Conservation (phyloP, 2,888 invertebrate species). For the Clistopyga incitator region DNA sequence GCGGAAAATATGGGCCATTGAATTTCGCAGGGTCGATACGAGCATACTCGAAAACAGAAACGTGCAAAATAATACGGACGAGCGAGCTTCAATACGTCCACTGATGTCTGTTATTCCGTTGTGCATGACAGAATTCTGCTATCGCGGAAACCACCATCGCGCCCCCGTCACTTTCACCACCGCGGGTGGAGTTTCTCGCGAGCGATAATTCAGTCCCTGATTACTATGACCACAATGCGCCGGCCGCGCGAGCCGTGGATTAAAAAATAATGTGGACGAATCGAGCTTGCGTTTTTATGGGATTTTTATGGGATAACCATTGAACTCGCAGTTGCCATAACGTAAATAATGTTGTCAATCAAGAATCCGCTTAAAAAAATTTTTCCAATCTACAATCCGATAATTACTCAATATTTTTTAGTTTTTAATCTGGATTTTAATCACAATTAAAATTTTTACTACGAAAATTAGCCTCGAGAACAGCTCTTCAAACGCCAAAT, state of each 20-base stretch:
- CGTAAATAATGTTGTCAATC: background rate
- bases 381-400: too few species aligned
- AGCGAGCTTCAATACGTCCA: background rate
- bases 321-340: background rate
- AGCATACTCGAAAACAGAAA: constrained; percentile 2
- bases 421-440: background rate
- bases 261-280: constrained; percentile 20
- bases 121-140: constrained; percentile 30
- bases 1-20: background rate
- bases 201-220: constrained; percentile 45
- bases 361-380: background rate
- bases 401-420: background rate
- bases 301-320: background rate
- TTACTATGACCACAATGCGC: constrained; percentile 23
- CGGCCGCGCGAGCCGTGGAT: background rate
- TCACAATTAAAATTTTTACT: background rate
- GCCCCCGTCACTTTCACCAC: constrained; percentile 19
- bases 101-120: constrained; percentile 37
- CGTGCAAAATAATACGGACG: background rate
- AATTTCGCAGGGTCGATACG: background rate
- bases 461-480: too few species aligned
- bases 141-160: constrained; percentile 25
- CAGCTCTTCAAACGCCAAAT: too few species aligned
- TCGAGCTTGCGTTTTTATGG: background rate
- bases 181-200: background rate